Percentiles rank a stretch among this genome's conserved stretches.
phyloP scores from a whole-genome alignment of 2,113 vertebrate genomes.

The Tympanuchus pallidicinctus region DNA sequence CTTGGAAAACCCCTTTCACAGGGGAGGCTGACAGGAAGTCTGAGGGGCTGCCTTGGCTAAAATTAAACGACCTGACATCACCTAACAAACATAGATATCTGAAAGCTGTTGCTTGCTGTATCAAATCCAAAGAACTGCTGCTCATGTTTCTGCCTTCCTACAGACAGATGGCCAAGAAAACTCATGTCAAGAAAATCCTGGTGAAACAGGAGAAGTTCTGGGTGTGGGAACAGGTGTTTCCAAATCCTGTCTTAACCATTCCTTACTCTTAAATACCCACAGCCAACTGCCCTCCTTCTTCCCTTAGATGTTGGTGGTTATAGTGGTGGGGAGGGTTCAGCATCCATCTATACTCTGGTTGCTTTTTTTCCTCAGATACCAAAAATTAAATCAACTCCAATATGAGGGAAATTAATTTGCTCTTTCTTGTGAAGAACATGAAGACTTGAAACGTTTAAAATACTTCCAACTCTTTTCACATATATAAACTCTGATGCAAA shows the following conservation, averaged over 20 bases:
- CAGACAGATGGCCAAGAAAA: background rate
- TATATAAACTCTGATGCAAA: background rate
- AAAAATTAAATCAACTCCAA: background rate
- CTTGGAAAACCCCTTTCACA: conserved; percentile 31
- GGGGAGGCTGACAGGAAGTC: background rate
- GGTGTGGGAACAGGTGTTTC: background rate
- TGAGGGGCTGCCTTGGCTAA: conserved; percentile 17
- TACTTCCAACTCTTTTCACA: background rate
- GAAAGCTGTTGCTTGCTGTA: background rate
- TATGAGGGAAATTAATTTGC: background rate
- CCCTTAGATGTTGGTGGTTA: background rate
- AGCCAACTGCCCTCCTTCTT: background rate
- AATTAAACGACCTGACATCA: conserved; percentile 26
- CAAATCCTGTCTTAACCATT: background rate
- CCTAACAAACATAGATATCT: background rate
- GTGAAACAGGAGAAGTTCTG: background rate
- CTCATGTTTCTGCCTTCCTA: conserved; percentile 16
- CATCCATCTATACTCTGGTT: background rate
- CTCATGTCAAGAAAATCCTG: background rate
- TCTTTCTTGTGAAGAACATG: background rate
- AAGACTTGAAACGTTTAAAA: conserved; percentile 18
- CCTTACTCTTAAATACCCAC: background rate
- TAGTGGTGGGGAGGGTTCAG: background rate
- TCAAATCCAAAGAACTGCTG: background rate
- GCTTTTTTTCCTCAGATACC: background rate